Conservation (phyloP, 2,113 vertebrate species). For the Madoqua kirkii region DNA sequence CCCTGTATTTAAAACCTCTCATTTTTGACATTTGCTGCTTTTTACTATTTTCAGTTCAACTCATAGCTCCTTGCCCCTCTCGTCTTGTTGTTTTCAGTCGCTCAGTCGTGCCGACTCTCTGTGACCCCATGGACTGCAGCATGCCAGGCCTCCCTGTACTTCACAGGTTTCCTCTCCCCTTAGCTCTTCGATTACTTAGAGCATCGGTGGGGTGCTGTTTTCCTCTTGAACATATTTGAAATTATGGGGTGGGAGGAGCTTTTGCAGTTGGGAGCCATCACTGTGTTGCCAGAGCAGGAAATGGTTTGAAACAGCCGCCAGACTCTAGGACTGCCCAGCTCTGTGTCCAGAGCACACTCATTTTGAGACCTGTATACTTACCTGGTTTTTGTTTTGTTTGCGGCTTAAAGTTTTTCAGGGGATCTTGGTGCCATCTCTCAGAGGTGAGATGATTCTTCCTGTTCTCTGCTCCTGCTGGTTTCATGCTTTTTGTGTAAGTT, state of each 20-base stretch:
- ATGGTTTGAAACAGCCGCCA: background rate
- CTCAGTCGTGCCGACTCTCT: fast-evolving
- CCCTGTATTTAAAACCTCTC: background rate
- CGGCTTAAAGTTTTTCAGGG: background rate
- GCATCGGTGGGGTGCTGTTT: background rate
- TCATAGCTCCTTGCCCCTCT: background rate
- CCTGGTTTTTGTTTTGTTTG: background rate
- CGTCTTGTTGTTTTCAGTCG: background rate
- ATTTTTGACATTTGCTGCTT: background rate
- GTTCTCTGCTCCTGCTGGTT: background rate
- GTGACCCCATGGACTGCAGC: background rate
- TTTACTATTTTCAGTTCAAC: background rate
- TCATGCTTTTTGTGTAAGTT: background rate
- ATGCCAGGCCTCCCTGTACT: background rate
- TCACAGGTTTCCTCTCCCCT: background rate
- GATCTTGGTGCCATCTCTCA: background rate
- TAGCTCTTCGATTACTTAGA: background rate
- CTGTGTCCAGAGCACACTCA: background rate
- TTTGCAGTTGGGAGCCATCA: background rate
- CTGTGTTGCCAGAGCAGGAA: no score
- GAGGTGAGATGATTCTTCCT: background rate
- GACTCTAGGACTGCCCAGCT: background rate
- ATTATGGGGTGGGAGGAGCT: background rate
- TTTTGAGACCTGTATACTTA: background rate
- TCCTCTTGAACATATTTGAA: background rate